Percentiles rank a stretch among this genome's conserved stretches.
Evolutionary conservation across 2,888 invertebrate genomes (phyloP).

Genomic region (Drosophila formosana): DNA sequence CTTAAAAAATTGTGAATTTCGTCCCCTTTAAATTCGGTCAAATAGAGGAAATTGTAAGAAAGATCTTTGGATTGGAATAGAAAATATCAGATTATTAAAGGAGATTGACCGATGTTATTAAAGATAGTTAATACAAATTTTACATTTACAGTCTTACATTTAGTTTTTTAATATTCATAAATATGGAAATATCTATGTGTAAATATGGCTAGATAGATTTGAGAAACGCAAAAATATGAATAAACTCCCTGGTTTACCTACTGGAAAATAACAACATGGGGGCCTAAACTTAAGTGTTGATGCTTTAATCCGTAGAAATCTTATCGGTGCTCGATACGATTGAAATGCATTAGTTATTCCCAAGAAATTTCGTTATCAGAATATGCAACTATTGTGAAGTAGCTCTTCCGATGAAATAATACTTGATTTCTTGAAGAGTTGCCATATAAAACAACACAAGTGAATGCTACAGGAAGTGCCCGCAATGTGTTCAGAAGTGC

Average conservation of each 20-base stretch:
- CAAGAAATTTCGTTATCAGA: conserved; percentile 22
- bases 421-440: conserved; percentile 21
- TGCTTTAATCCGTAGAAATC: background rate
- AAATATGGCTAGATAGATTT: too few relatives aligned
- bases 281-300: too few relatives aligned
- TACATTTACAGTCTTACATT: too few relatives aligned
- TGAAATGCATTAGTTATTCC: conserved; percentile 9
- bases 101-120: too few relatives aligned
- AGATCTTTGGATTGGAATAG: background rate
- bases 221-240: too few relatives aligned
- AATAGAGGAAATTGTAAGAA: background rate
- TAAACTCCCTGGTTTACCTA: too few relatives aligned
- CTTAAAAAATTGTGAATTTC: background rate
- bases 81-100: too few relatives aligned
- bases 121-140: too few relatives aligned
- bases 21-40: background rate
- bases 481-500: background rate
- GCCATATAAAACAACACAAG: conserved; percentile 1
- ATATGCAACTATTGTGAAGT: conserved; percentile 12
- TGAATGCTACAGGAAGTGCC: background rate
- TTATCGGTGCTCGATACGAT: conserved; percentile 27
- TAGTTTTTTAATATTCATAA: too few relatives aligned
- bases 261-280: too few relatives aligned
- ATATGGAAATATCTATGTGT: too few relatives aligned
- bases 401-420: conserved; percentile 24